Evolutionary conservation across 2,888 invertebrate species (phyloP).

Genomic region (Congeria kusceri): DNA sequence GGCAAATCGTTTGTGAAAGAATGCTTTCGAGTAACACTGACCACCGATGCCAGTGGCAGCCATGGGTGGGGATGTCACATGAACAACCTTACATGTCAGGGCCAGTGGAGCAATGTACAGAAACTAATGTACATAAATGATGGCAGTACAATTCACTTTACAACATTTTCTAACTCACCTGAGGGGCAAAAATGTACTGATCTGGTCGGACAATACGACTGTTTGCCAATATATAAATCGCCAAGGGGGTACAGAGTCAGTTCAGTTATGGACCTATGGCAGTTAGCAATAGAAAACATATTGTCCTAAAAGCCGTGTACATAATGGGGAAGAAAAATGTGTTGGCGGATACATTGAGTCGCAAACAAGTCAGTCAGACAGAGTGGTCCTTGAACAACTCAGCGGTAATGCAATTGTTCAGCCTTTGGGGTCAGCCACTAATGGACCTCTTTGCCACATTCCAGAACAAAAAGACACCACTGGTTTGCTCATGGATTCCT

Average conservation of each 20-base stretch:
- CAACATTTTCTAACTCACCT: constrained; percentile 21
- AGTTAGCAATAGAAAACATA: constrained; percentile 18
- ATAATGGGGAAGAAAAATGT: constrained; percentile 41
- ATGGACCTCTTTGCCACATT: constrained; percentile 52
- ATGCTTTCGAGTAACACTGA: constrained; percentile 24
- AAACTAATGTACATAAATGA: constrained; percentile 45
- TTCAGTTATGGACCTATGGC: constrained; percentile 38
- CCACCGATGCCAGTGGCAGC: constrained; percentile 47
- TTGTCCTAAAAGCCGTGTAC: constrained; percentile 46
- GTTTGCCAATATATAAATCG: constrained; percentile 22
- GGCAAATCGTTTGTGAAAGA: constrained; percentile 26
- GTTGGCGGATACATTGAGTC: constrained; percentile 40
- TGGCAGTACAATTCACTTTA: constrained; percentile 21
- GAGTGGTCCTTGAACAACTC: constrained; percentile 46
- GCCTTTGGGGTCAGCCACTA: constrained; percentile 24
- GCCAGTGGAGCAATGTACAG: constrained; percentile 28
- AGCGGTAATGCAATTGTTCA: constrained; percentile 22
- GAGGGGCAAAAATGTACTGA: constrained; percentile 24
- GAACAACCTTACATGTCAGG: constrained; percentile 31
- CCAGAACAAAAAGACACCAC: constrained; percentile 33
- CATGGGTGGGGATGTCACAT: constrained; percentile 48
- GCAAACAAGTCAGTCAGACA: constrained; percentile 25
- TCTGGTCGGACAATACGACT: constrained; percentile 35
- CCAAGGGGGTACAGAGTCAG: constrained; percentile 37
- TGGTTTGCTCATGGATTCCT: constrained; percentile 46